Percentiles rank a stretch among this genome's conserved stretches.
Conservation (phyloP, 2,888 invertebrate species). For the Chrysotoxum bicinctum region DNA sequence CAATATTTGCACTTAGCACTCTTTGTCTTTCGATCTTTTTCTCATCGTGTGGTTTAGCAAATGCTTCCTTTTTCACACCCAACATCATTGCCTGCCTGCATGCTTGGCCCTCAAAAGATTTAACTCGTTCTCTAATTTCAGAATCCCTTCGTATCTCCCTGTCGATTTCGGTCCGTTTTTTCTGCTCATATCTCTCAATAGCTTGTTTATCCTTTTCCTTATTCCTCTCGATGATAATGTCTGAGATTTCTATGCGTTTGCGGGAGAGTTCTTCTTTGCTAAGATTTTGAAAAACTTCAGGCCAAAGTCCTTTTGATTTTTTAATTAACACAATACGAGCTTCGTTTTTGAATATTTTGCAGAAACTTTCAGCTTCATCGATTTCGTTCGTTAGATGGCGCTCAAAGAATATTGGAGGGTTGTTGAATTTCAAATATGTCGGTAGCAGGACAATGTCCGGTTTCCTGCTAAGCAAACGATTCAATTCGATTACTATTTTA, state of each 20-base stretch:
- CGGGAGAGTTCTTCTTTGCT: conserved; percentile 77
- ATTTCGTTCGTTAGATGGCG: conserved; percentile 79
- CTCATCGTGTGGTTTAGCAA: conserved; percentile 40
- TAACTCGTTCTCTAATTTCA: conserved; percentile 78
- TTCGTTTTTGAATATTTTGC: conserved; percentile 79
- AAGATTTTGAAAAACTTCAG: conserved; percentile 78
- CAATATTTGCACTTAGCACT: conserved; percentile 39
- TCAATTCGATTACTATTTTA: conserved; percentile 80
- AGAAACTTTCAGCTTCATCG: conserved; percentile 79
- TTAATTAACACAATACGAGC: conserved; percentile 79
- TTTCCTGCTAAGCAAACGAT: conserved; percentile 77
- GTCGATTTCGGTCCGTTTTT: conserved; percentile 78
- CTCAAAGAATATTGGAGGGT: conserved; percentile 81
- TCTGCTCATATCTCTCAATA: conserved; percentile 77
- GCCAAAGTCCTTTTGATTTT: conserved; percentile 79
- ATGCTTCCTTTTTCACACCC: conserved; percentile 56
- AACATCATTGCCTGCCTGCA: conserved; percentile 71
- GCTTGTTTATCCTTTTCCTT: conserved; percentile 79
- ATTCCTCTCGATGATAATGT: conserved; percentile 78
- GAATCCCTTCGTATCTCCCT: conserved; percentile 79
- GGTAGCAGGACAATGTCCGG: conserved; percentile 80
- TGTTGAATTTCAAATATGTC: conserved; percentile 80
- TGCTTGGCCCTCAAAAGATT: conserved; percentile 77
- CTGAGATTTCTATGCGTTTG: conserved; percentile 79
- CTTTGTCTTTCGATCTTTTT: conserved; percentile 49